Evolutionary conservation across 2,797 vertebrate species (phyloP).

Genomic region (Falco novaeseelandiae): DNA sequence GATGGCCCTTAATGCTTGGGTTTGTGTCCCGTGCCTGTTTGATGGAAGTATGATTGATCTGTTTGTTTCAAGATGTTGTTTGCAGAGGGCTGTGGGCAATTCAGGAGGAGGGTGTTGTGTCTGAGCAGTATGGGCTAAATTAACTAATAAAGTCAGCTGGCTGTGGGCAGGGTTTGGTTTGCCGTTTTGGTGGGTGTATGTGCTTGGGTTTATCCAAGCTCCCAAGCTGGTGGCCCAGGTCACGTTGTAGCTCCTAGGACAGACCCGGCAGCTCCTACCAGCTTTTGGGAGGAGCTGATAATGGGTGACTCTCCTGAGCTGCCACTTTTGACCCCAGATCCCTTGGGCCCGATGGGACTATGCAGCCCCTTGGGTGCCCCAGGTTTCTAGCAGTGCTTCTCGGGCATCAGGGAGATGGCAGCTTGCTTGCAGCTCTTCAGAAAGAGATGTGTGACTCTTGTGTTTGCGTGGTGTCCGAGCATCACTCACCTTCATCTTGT

Average conservation of each 20-base stretch:
- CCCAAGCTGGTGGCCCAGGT: background rate
- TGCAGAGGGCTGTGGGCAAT: background rate
- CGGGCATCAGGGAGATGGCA: background rate
- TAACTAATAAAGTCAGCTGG: background rate
- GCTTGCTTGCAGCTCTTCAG: background rate
- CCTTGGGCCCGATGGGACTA: background rate
- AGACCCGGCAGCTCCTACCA: background rate
- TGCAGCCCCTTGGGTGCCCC: background rate
- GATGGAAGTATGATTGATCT: background rate
- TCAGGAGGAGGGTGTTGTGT: background rate
- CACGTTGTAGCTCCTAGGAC: background rate
- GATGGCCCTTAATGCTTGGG: background rate
- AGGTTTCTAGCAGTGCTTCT: background rate
- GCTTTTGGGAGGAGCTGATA: background rate
- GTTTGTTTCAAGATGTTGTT: background rate
- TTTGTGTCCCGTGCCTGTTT: background rate
- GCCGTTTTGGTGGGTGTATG: background rate
- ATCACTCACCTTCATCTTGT: background rate
- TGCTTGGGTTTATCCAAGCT: background rate
- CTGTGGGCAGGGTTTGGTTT: background rate
- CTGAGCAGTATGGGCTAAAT: background rate
- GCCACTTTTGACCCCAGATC: background rate
- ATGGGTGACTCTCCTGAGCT: background rate
- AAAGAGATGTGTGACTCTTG: background rate
- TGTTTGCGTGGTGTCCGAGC: background rate